Percentiles rank a stretch among this genome's conserved stretches.
Evolutionary conservation across 2,113 vertebrate species (phyloP).

Genomic region (Pelecanus crispus): DNA sequence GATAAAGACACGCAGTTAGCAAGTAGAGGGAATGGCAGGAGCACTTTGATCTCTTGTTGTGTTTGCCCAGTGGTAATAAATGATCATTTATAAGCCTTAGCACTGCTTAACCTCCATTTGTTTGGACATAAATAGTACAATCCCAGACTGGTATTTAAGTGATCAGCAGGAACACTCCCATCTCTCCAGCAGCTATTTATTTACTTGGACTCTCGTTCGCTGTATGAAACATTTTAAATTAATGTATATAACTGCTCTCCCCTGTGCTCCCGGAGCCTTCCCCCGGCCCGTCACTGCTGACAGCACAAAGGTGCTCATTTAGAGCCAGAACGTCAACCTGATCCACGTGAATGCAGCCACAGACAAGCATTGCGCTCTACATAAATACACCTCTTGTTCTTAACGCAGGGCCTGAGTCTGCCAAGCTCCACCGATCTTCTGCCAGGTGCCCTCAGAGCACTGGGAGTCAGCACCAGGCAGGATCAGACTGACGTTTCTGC

Average conservation of each 20-base stretch:
- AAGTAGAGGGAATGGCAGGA: not conserved
- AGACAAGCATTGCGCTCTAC: not conserved
- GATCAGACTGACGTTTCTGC: not conserved
- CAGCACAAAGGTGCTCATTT: constrained; percentile 62
- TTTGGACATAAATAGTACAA: constrained; percentile 7
- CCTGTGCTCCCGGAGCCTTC: constrained; percentile 3
- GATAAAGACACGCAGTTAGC: not conserved
- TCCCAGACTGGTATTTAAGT: not conserved
- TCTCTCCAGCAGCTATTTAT: constrained; percentile 14
- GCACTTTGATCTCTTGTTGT: not conserved
- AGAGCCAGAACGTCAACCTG: constrained; percentile 42
- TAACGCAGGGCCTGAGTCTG: not conserved
- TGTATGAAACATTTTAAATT: not conserved
- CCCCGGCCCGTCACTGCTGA: not conserved
- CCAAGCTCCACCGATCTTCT: not conserved
- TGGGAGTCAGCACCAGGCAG: not conserved
- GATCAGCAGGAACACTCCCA: not conserved
- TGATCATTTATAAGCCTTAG: not conserved
- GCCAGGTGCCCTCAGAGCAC: constrained; percentile 5
- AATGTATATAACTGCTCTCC: not conserved
- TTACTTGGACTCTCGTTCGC: not conserved
- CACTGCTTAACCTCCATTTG: not conserved
- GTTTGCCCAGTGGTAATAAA: not conserved
- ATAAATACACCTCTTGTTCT: constrained; percentile 48
- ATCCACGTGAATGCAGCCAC: constrained; percentile 6